phyloP scores from a whole-genome alignment of 2,888 invertebrate species.

The Drosophila rellima region DNA sequence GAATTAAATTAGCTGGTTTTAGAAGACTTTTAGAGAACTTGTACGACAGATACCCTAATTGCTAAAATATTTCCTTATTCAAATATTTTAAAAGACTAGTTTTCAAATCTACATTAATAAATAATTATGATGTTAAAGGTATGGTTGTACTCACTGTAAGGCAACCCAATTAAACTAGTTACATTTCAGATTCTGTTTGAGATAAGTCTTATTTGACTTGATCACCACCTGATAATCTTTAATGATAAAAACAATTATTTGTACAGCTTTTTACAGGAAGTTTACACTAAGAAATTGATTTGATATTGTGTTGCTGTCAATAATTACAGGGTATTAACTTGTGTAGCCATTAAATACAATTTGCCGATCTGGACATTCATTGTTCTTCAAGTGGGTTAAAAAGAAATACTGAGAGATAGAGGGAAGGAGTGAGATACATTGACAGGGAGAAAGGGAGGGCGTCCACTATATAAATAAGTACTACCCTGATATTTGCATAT shows the following conservation, averaged over 20 bases:
- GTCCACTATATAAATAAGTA: conserved; percentile 40
- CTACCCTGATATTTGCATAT: conserved; percentile 66
- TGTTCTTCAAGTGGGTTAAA: conserved; percentile 5
- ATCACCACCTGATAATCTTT: not conserved
- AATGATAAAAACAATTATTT: not conserved
- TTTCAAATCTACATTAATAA: too few species aligned
- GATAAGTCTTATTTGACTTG: not conserved
- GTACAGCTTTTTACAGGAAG: not conserved
- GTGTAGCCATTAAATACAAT: not conserved
- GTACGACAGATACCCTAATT: too few species aligned
- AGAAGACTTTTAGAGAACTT: too few species aligned
- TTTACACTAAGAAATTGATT: not conserved
- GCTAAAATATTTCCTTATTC: too few species aligned
- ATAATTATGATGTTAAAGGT: too few species aligned
- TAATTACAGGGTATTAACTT: not conserved
- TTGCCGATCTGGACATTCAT: not conserved
- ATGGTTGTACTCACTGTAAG: too few species aligned
- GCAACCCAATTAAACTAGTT: too few species aligned
- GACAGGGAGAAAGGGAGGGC: conserved; percentile 23
- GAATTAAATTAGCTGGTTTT: too few species aligned
- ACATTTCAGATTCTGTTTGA: not conserved
- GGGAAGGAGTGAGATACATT: not conserved
- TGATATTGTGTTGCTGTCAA: not conserved
- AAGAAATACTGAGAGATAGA: not conserved
- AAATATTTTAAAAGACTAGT: too few species aligned